Percentiles rank a stretch among this genome's conserved stretches.
These are phyloP conservation scores for Andricus curvator DNA, from an alignment of 2,888 invertebrate species.

Conservation along the genomic window DNA sequence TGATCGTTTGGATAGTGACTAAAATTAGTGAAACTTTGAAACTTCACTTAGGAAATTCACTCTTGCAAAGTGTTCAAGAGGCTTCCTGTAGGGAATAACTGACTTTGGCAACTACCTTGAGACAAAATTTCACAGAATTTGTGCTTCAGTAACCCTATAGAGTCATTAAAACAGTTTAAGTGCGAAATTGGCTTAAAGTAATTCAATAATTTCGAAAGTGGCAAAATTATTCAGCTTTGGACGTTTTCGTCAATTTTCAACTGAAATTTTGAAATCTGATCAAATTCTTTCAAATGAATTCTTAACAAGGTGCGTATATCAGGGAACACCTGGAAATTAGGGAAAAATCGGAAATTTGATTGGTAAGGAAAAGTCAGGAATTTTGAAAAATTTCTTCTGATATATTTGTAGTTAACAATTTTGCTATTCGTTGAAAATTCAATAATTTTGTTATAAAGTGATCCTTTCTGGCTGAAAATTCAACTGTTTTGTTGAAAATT, in stretches of 20 bases:
- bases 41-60: constrained; percentile 35
- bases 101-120: constrained; percentile 22
- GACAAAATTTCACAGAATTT: constrained; percentile 33
- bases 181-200: background rate
- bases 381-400: too few relatives aligned
- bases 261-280: too few relatives aligned
- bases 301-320: too few relatives aligned
- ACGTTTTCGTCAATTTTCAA: background rate
- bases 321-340: too few relatives aligned
- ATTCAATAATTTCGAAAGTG: background rate
- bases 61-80: constrained; percentile 32
- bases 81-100: constrained; percentile 25
- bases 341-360: too few relatives aligned
- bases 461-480: too few relatives aligned
- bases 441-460: too few relatives aligned
- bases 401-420: too few relatives aligned
- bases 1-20: background rate
- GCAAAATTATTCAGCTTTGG: background rate
- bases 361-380: too few relatives aligned
- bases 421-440: too few relatives aligned
- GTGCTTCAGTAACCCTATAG: background rate
- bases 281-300: too few relatives aligned
- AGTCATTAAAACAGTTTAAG: constrained; percentile 6
- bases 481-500: too few relatives aligned
- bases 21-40: constrained; percentile 16